Conservation (phyloP, 2,888 invertebrate genomes). For the Camponotus fellah region DNA sequence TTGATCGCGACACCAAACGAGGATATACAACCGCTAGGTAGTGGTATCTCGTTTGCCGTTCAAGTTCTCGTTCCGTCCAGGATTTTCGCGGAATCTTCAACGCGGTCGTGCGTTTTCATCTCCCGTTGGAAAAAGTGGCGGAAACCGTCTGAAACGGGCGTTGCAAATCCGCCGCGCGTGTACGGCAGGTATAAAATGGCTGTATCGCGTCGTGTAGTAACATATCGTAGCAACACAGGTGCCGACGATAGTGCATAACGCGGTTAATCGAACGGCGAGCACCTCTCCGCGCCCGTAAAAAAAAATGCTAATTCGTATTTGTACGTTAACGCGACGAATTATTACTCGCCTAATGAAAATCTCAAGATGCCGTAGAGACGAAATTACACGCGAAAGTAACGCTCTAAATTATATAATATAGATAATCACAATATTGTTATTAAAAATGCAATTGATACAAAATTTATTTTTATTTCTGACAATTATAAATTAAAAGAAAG, state of each 20-base stretch:
- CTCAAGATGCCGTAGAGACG: neutral
- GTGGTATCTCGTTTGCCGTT: neutral
- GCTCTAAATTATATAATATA: neutral
- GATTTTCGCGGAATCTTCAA: conserved; percentile 57
- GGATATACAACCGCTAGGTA: neutral
- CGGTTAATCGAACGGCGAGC: conserved; percentile 23
- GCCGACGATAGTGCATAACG: neutral
- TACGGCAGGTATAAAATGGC: conserved; percentile 25
- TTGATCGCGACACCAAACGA: conserved; percentile 44
- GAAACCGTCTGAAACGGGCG: neutral
- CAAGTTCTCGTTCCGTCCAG: neutral
- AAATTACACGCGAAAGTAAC: neutral
- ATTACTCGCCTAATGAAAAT: neutral
- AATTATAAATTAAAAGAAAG: neutral
- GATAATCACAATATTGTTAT: neutral
- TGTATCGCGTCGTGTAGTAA: neutral
- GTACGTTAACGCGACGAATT: conserved; percentile 28
- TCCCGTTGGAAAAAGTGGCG: conserved; percentile 9
- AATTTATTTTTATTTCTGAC: neutral
- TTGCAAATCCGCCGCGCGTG: conserved; percentile 1
- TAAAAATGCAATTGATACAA: neutral
- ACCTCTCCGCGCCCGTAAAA: conserved; percentile 5
- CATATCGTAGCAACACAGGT: neutral
- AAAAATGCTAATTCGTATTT: conserved; percentile 7
- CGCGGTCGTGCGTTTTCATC: conserved; percentile 18